Evolutionary conservation across 2,888 invertebrate genomes (phyloP).

Genomic region (Coelinius sp.): DNA sequence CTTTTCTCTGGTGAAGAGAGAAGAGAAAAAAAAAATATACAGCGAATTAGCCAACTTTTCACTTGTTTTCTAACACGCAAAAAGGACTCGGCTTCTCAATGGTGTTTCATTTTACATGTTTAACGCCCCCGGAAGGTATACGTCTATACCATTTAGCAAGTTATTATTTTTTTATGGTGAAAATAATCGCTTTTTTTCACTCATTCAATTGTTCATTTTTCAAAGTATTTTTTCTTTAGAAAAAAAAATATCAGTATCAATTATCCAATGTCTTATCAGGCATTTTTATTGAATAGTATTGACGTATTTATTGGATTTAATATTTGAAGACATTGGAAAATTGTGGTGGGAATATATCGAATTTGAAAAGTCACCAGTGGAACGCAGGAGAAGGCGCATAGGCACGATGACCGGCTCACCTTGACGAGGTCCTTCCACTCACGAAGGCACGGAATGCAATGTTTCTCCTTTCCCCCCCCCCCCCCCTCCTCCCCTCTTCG

Average conservation of each 20-base stretch:
- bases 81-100: slow-evolving; percentile 3
- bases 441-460: slow-evolving; percentile 60
- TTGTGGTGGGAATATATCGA: slow-evolving; percentile 18
- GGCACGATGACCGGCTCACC: slow-evolving; percentile 64
- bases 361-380: slow-evolving; percentile 24
- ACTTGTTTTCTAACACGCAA: slow-evolving; percentile 13
- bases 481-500: background rate
- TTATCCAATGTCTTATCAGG: too few species aligned
- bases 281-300: too few species aligned
- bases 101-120: slow-evolving; percentile 11
- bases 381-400: slow-evolving; percentile 50
- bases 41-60: slow-evolving; percentile 15
- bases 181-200: too few species aligned
- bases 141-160: background rate
- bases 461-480: slow-evolving; percentile 26
- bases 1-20: background rate
- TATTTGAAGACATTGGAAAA: background rate
- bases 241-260: too few species aligned
- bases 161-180: background rate
- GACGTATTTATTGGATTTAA: too few species aligned
- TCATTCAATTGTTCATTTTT: too few species aligned
- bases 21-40: background rate
- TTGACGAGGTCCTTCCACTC: slow-evolving; percentile 69
- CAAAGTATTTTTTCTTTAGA: too few species aligned
- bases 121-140: slow-evolving; percentile 8